Conservation (phyloP, 2,888 invertebrate genomes). For the Agrypnus murinus region DNA sequence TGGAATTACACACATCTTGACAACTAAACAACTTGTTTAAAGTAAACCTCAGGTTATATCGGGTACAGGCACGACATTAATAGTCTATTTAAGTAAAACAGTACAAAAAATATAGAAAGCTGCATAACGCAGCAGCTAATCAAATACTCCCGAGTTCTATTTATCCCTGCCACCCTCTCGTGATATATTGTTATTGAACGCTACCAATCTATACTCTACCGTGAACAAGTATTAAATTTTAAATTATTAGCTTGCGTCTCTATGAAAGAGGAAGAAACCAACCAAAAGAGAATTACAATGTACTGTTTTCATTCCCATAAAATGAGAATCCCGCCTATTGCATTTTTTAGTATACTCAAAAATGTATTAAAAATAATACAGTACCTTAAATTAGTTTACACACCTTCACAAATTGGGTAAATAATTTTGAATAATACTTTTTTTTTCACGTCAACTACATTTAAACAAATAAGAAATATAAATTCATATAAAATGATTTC, state of each 20-base stretch:
- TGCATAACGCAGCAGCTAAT: conserved; percentile 14
- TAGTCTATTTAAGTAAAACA: conserved; percentile 31
- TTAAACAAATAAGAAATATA: no score
- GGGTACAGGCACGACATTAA: conserved; percentile 32
- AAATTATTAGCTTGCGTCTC: conserved; percentile 27
- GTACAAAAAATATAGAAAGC: conserved; percentile 28
- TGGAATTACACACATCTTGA: conserved; percentile 45
- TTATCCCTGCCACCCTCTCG: conserved; percentile 33
- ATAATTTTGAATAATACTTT: no score
- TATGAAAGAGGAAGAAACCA: conserved; percentile 10
- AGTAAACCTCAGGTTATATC: conserved; percentile 29
- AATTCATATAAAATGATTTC: no score
- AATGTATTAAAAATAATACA: no score
- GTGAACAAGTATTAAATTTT: conserved; percentile 35
- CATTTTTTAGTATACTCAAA: no score
- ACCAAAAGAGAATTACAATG: neutral
- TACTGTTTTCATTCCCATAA: neutral
- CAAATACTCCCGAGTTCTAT: conserved; percentile 33
- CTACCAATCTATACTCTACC: conserved; percentile 33
- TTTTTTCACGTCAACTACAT: no score
- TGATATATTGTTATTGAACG: conserved; percentile 40
- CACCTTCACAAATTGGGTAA: no score
- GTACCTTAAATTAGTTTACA: no score
- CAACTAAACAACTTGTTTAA: conserved; percentile 46
- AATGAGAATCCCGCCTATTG: neutral